Evolutionary conservation across 2,888 invertebrate species (phyloP).

Genomic region (Peribatodes rhomboidaria): DNA sequence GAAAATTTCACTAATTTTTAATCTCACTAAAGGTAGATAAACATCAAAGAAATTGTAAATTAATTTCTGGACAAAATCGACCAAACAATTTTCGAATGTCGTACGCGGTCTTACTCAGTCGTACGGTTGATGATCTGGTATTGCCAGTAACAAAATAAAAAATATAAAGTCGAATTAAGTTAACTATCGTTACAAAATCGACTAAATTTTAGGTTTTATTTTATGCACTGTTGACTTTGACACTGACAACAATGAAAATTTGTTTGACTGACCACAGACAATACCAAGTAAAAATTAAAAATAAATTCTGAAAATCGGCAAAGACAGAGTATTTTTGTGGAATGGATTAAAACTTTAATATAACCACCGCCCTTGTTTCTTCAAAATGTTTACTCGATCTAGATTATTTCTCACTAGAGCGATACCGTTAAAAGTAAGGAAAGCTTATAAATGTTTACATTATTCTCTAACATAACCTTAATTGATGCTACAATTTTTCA

Average conservation of each 20-base stretch:
- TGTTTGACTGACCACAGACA: no score
- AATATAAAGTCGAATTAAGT: neutral
- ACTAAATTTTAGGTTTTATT: no score
- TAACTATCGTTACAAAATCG: no score
- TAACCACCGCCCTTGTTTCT: slow-evolving; percentile 23
- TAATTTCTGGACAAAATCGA: no score
- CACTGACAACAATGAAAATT: no score
- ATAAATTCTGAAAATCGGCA: neutral
- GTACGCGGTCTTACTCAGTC: no score
- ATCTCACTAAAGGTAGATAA: neutral
- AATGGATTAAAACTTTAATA: slow-evolving; percentile 54
- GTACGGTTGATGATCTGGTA: no score
- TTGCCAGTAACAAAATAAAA: neutral
- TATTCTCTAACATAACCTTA: slow-evolving; percentile 53
- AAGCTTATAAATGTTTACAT: slow-evolving; percentile 5
- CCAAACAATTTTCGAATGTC: no score
- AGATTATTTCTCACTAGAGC: slow-evolving; percentile 71
- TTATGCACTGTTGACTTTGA: no score
- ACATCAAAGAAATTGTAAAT: neutral
- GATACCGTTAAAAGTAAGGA: slow-evolving; percentile 57
- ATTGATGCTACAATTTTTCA: slow-evolving; percentile 59
- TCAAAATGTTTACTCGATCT: slow-evolving; percentile 80
- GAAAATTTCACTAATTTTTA: neutral
- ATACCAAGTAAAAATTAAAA: no score
- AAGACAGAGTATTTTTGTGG: slow-evolving; percentile 38